Evolutionary conservation across 2,113 vertebrate species (phyloP).

Genomic region (Lepisosteus osseus): DNA sequence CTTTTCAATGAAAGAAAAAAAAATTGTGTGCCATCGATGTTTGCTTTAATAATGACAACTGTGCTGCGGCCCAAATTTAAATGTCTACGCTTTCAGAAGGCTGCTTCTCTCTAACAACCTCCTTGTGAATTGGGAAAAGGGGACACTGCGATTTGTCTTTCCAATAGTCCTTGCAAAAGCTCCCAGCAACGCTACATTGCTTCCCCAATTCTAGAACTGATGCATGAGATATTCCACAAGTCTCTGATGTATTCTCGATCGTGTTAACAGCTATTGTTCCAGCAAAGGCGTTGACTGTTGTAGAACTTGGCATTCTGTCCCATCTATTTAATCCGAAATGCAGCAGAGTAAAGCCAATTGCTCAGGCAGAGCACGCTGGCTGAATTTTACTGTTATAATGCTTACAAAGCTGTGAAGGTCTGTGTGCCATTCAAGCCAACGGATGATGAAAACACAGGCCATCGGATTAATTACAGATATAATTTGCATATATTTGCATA

Average conservation of each 20-base stretch:
- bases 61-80: no score
- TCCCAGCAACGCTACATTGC: neutral
- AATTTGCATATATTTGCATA: conserved; percentile 22
- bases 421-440: conserved; percentile 8
- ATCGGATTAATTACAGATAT: conserved; percentile 17
- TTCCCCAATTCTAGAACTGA: conserved; percentile 15
- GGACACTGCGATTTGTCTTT: neutral
- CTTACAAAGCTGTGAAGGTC: conserved; percentile 2
- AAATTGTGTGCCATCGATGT: no score
- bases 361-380: conserved; percentile 3
- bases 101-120: neutral
- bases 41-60: no score
- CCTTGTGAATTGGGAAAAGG: neutral
- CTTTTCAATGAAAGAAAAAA: no score
- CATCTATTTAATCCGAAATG: conserved; percentile 9
- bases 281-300: neutral
- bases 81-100: no score
- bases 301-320: neutral
- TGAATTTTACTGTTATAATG: neutral
- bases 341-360: neutral
- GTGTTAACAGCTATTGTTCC: neutral
- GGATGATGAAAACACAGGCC: neutral
- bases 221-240: neutral
- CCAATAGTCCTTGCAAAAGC: neutral
- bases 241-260: neutral